Evolutionary conservation across 2,113 vertebrate species (phyloP).

Genomic region (Chloropsis cyanopogon): DNA sequence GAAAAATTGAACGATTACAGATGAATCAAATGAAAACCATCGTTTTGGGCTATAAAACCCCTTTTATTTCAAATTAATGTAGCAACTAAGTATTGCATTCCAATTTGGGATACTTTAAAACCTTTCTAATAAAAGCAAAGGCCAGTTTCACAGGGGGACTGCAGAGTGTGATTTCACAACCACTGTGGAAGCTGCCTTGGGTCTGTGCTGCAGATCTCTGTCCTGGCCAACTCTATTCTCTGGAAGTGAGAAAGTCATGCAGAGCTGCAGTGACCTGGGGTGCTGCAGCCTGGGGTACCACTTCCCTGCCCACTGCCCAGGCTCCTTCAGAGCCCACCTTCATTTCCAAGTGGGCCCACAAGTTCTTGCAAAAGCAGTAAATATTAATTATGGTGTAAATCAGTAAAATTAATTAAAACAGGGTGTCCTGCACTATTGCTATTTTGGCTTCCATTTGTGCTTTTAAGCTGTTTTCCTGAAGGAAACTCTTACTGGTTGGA

Average conservation of each 20-base stretch:
- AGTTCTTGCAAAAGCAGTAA: not conserved
- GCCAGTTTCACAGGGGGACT: not conserved
- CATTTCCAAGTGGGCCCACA: not conserved
- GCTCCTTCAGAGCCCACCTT: accelerated
- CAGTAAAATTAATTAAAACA: not conserved
- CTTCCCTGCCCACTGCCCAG: not conserved
- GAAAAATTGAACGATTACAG: not conserved
- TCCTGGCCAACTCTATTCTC: not conserved
- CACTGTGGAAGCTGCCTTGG: not conserved
- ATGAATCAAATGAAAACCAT: not conserved
- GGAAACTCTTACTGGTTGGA: not conserved
- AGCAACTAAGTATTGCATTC: not conserved
- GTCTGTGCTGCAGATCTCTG: not conserved
- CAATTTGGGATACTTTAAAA: not conserved
- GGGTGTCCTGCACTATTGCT: not conserved
- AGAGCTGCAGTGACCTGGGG: not conserved
- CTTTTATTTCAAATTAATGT: not conserved
- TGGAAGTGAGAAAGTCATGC: not conserved
- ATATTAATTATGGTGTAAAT: not conserved
- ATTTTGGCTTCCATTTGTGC: not conserved
- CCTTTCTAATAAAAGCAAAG: not conserved
- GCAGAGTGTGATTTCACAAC: not conserved
- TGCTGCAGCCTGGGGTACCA: not conserved
- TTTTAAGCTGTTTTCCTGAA: not conserved
- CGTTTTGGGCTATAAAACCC: not conserved